phyloP scores from a whole-genome alignment of 2,113 vertebrate genomes.

The Actenoides hombroni region DNA sequence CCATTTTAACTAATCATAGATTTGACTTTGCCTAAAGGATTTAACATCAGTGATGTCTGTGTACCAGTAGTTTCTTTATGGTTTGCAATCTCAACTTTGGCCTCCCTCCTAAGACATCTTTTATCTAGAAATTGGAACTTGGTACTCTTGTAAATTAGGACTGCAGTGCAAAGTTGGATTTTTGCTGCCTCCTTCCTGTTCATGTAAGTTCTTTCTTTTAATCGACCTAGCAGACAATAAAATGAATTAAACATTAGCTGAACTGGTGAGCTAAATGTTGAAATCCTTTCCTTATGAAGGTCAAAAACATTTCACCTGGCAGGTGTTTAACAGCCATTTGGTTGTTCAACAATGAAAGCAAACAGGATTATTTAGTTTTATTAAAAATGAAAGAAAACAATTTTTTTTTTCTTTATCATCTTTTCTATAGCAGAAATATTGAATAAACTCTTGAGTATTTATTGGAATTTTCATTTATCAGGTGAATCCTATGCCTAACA shows the following conservation, averaged over 20 bases:
- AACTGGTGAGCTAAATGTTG: slow-evolving; percentile 11
- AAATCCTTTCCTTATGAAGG: neutral
- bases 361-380: neutral
- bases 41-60: neutral
- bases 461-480: neutral
- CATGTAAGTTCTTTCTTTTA: slow-evolving; percentile 43
- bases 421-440: neutral
- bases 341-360: neutral
- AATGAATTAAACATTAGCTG: slow-evolving; percentile 53
- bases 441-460: neutral
- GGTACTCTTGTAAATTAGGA: slow-evolving; percentile 6
- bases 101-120: neutral
- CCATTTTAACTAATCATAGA: slow-evolving; percentile 10
- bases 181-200: neutral
- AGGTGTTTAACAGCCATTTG: neutral
- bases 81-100: neutral
- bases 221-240: slow-evolving; percentile 1
- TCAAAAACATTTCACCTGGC: slow-evolving; percentile 2
- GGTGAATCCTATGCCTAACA: neutral
- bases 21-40: slow-evolving; percentile 47
- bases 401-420: neutral
- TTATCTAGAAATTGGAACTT: neutral
- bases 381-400: neutral
- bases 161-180: neutral
- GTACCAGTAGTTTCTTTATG: neutral